Evolutionary conservation across 2,797 vertebrate species (phyloP).

Genomic region (Ambastaia sidthimunki): DNA sequence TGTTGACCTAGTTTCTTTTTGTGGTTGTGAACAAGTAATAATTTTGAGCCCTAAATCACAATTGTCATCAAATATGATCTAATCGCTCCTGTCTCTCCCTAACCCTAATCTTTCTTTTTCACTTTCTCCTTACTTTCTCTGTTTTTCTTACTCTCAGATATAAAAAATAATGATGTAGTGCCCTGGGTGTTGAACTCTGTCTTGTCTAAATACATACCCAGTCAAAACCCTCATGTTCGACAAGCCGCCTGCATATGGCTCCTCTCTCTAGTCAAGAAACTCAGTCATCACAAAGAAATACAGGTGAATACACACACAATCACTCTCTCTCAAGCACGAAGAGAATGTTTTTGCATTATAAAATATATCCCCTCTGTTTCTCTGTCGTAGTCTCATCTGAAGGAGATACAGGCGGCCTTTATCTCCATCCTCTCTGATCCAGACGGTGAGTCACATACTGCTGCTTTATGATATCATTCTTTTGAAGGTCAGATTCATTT

Average conservation of each 20-base stretch:
- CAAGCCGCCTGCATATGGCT: slow-evolving; percentile 98
- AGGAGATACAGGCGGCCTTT: slow-evolving; percentile 96
- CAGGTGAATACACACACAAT: slow-evolving; percentile 74
- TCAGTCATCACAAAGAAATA: slow-evolving; percentile 89
- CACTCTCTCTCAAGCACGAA: background rate
- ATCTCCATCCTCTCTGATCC: slow-evolving; percentile 93
- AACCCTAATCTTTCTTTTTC: no score
- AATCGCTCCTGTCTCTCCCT: no score
- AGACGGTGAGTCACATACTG: slow-evolving; percentile 84
- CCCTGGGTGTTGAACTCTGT: slow-evolving; percentile 90
- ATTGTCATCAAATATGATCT: no score
- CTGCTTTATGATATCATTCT: background rate
- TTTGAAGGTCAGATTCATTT: slow-evolving; percentile 1
- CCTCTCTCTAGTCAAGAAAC: slow-evolving; percentile 93
- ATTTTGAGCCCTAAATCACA: no score
- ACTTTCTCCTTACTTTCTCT: background rate
- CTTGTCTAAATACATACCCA: slow-evolving; percentile 88
- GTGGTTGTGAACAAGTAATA: no score
- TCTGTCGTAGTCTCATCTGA: slow-evolving; percentile 86
- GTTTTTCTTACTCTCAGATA: slow-evolving; percentile 70
- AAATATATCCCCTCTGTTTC: slow-evolving; percentile 5
- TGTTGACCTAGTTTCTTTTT: no score
- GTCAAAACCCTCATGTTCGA: slow-evolving; percentile 91
- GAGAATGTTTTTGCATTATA: background rate
- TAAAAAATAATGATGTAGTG: slow-evolving; percentile 90